Percentiles rank a stretch among this genome's conserved stretches.
These are phyloP conservation scores for Priocnemis perturbator DNA, from an alignment of 2,888 invertebrate genomes.

Conservation along the genomic window DNA sequence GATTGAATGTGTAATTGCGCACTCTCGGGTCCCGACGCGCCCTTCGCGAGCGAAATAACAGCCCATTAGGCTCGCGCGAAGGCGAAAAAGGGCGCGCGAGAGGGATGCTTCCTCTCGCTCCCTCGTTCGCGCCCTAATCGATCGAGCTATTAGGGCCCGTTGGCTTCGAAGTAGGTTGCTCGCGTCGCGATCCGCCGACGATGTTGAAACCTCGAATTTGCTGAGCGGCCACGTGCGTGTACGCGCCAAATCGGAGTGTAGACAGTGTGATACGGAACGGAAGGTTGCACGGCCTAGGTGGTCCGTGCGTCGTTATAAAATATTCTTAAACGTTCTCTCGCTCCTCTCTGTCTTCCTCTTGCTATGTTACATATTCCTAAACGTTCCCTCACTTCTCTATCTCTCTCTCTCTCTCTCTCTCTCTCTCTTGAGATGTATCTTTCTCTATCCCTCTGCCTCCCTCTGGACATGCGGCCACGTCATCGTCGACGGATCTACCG, in stretches of 20 bases:
- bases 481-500: constrained; percentile 23
- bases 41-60: constrained; percentile 54
- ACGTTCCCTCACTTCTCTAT: constrained; percentile 6
- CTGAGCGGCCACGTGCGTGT: constrained; percentile 11
- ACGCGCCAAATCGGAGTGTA: constrained; percentile 21
- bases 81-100: constrained; percentile 25
- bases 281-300: constrained; percentile 44
- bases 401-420: too few relatives aligned
- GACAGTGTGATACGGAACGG: background rate
- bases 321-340: constrained; percentile 24
- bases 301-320: constrained; percentile 42
- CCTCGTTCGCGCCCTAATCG: constrained; percentile 52
- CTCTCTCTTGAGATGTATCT: too few relatives aligned
- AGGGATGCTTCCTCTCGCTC: constrained; percentile 36
- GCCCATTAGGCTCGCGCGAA: constrained; percentile 51
- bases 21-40: constrained; percentile 20
- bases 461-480: background rate
- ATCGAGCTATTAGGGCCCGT: constrained; percentile 52
- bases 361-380: constrained; percentile 35
- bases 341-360: background rate
- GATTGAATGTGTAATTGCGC: constrained; percentile 68
- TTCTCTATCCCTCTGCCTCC: too few relatives aligned
- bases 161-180: background rate
- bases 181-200: constrained; percentile 28
- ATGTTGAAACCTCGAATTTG: constrained; percentile 48